phyloP scores from a whole-genome alignment of 1,140 invertebrate genomes.

The Hyles euphorbiae region DNA sequence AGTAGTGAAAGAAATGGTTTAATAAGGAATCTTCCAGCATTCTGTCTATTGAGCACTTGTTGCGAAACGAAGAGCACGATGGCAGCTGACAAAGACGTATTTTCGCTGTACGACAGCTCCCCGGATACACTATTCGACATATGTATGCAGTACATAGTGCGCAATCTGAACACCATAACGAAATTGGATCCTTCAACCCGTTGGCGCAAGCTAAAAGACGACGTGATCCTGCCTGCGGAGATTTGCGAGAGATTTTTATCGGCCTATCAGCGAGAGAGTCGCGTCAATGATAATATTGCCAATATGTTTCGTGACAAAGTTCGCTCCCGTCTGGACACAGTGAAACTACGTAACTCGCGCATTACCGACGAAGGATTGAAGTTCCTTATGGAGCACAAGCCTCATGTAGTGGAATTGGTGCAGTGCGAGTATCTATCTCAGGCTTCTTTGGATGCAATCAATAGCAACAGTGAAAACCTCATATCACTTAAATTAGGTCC shows the following conservation, averaged over 20 bases:
- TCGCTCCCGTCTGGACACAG: slow-evolving; percentile 81
- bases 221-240: slow-evolving; percentile 58
- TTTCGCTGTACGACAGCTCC: slow-evolving; percentile 42
- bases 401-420: slow-evolving; percentile 83
- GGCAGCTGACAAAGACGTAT: slow-evolving; percentile 36
- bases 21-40: slow-evolving; percentile 10
- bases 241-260: slow-evolving; percentile 76
- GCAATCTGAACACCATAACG: slow-evolving; percentile 49
- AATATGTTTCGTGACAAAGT: slow-evolving; percentile 82
- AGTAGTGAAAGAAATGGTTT: slow-evolving; percentile 19
- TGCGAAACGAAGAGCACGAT: slow-evolving; percentile 33
- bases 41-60: slow-evolving; percentile 20
- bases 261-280: slow-evolving; percentile 77
- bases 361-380: slow-evolving; percentile 83
- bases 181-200: slow-evolving; percentile 34
- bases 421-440: slow-evolving; percentile 82
- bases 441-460: slow-evolving; percentile 77
- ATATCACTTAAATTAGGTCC: slow-evolving; percentile 61
- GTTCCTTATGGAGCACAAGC: slow-evolving; percentile 81
- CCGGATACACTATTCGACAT: slow-evolving; percentile 49
- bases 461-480: slow-evolving; percentile 72
- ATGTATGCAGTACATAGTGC: slow-evolving; percentile 48
- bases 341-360: slow-evolving; percentile 82
- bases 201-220: slow-evolving; percentile 48
- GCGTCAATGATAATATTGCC: slow-evolving; percentile 81